Conservation (phyloP, 2,888 invertebrate species). For the Scelioninae gen. 1 region DNA sequence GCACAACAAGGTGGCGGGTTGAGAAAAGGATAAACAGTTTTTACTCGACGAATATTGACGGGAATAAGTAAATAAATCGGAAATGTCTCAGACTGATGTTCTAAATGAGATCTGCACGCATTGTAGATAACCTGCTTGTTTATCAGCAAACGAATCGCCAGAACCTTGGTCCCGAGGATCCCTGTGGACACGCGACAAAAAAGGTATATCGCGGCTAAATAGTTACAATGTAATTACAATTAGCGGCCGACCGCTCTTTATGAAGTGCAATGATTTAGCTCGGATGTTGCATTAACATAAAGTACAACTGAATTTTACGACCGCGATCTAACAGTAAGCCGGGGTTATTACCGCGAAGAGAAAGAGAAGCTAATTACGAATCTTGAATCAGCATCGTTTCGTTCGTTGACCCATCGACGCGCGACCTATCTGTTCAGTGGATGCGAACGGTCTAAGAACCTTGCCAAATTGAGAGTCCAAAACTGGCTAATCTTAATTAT, state of each 20-base stretch:
- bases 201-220: slow-evolving; percentile 36
- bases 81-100: too few species aligned
- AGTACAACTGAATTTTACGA: slow-evolving; percentile 61
- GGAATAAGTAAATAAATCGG: too few species aligned
- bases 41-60: too few species aligned
- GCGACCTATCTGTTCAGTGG: slow-evolving; percentile 17
- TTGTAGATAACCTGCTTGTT: too few species aligned
- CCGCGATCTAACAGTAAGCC: slow-evolving; percentile 61
- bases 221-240: slow-evolving; percentile 62
- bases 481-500: too few species aligned
- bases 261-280: slow-evolving; percentile 49
- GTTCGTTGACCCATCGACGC: slow-evolving; percentile 54
- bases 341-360: slow-evolving; percentile 47
- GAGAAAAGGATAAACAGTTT: too few species aligned
- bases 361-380: slow-evolving; percentile 60
- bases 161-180: slow-evolving; percentile 37
- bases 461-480: slow-evolving; percentile 70
- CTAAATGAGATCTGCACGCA: too few species aligned
- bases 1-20: too few species aligned
- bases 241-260: slow-evolving; percentile 45
- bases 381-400: slow-evolving; percentile 55
- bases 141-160: slow-evolving; percentile 44
- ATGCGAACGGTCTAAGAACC: slow-evolving; percentile 68
- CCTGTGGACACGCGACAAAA: slow-evolving; percentile 26
- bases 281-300: slow-evolving; percentile 63